Conservation (phyloP, 2,888 invertebrate genomes). For the Oxystoma pomonae region DNA sequence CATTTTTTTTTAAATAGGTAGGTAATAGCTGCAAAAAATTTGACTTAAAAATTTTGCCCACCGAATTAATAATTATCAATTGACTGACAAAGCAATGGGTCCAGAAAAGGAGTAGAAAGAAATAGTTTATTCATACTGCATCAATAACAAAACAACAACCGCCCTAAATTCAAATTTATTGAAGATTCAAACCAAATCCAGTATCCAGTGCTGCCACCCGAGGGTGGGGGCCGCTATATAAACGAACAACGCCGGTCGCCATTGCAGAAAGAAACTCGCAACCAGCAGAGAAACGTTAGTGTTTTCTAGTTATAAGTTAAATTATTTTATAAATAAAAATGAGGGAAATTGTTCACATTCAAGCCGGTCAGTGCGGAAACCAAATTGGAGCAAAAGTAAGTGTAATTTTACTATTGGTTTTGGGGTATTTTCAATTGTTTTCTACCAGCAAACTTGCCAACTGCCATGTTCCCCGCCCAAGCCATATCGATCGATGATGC, state of each 20-base stretch:
- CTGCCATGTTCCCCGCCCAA: background rate
- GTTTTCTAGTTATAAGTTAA: slow-evolving; percentile 36
- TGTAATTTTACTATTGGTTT: slow-evolving; percentile 20
- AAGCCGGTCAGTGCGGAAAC: slow-evolving; percentile 73
- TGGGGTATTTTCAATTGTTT: background rate
- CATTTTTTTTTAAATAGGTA: too few species aligned
- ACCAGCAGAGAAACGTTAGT: slow-evolving; percentile 33
- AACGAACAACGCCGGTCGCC: slow-evolving; percentile 26
- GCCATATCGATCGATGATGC: background rate
- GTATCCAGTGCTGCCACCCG: slow-evolving; percentile 29
- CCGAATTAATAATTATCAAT: too few species aligned
- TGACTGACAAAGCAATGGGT: too few species aligned
- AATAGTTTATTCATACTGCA: slow-evolving; percentile 19
- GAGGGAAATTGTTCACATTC: slow-evolving; percentile 91
- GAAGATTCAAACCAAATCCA: slow-evolving; percentile 28
- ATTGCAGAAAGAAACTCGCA: slow-evolving; percentile 38
- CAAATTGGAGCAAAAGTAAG: slow-evolving; percentile 89
- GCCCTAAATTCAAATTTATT: slow-evolving; percentile 34
- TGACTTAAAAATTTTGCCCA: too few species aligned
- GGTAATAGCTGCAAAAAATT: too few species aligned
- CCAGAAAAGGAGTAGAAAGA: slow-evolving; percentile 13
- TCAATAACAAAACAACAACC: slow-evolving; percentile 18
- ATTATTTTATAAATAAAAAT: slow-evolving; percentile 50
- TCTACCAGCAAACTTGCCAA: background rate
- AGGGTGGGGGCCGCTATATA: slow-evolving; percentile 40